Evolutionary conservation across 2,888 invertebrate genomes (phyloP), one percentile per base, ranked within the genome.

Genomic region (Xanthorhoe spadicearia): DNA sequence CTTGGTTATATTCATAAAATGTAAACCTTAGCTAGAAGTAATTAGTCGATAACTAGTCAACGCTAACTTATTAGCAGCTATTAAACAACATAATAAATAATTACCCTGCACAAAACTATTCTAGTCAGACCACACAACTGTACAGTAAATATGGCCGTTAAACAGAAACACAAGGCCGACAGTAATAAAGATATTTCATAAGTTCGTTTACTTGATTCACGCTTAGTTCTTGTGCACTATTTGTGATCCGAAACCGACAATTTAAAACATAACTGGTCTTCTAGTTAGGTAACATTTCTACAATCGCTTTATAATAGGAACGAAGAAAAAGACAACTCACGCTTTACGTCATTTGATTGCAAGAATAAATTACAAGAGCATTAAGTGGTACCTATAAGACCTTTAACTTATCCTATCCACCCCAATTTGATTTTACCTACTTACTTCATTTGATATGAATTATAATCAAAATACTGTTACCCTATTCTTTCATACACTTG

Each of bases 141-240:
- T 53, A 4, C 64, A 54, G 60, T 65, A 61, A 68, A 66, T 59
- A 68, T 53, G 67, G 54, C 53, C 55, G 65, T 67, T 66, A 68
- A 67, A 62, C 64, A 53, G 50, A 54, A 64, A 68, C 68, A 69
- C 69, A 71, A 75, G 73, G 74, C 70, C 71, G 51, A 66, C 57
- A 28, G 66, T 72, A 74, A 75, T 74, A 72, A 72, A 71, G 65
- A 72, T 69, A 73, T 77, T 76, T 72, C 74, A 74, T 74, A 75
- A 78, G 61, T 68, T 69, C 62, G 70, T 77, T 75, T 68, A 76
- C 71, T 72, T 67, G 73, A 75, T 77, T 77, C 74, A 74, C 68
- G 64, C 67, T 62, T 57, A 68, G 72, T 74, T 68, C 77, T 75
- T 75, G 70, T 43, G 38, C 38, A 43, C 38, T 43, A 13, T n/a